Percentiles rank a stretch among this genome's conserved stretches.
phyloP scores from a whole-genome alignment of 2,797 vertebrate species.

The Gymnopithys bicolor region DNA sequence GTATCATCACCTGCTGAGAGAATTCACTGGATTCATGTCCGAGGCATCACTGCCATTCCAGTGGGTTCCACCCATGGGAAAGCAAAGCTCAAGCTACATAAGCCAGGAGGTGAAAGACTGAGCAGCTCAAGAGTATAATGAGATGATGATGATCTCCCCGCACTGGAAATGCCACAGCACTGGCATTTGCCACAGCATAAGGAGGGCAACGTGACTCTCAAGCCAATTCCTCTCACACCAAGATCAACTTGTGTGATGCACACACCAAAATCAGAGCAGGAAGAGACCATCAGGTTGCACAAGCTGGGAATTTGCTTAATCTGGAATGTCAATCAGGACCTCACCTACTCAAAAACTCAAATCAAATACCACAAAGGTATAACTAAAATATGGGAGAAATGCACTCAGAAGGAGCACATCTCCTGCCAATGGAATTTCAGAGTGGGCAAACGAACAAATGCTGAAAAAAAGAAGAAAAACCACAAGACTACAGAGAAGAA shows the following conservation, averaged over 20 bases:
- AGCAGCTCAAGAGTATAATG: neutral
- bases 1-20: rapidly evolving
- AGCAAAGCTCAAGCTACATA: neutral
- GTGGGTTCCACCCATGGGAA: rapidly evolving
- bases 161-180: neutral
- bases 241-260: neutral
- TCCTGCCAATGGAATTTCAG: neutral
- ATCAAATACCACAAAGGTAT: neutral
- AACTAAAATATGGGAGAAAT: neutral
- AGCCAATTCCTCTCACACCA: neutral
- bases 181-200: neutral
- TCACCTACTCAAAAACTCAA: neutral
- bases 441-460: neutral
- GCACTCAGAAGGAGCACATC: neutral
- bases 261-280: neutral
- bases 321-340: neutral
- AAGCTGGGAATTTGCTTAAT: neutral
- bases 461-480: neutral
- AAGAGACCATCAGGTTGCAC: neutral
- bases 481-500: neutral
- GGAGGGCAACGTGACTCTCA: neutral
- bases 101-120: neutral
- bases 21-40: rapidly evolving
- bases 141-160: neutral
- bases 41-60: neutral